These are phyloP conservation scores for Elymnias hypermnestra DNA, from an alignment of 1,140 invertebrate genomes.

Conservation along the genomic window DNA sequence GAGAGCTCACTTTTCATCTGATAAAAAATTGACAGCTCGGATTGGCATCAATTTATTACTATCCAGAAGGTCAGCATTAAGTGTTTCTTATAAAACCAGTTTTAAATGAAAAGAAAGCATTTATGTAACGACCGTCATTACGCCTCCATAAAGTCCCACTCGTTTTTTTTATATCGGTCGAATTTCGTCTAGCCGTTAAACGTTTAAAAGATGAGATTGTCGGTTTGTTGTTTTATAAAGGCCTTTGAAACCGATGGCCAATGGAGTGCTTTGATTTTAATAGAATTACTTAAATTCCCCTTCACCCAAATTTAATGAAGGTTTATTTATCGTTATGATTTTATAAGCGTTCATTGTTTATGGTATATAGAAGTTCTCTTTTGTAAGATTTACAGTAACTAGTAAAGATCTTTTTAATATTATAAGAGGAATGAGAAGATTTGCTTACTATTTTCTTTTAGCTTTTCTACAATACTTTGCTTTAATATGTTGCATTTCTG, in stretches of 20 bases:
- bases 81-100: conserved; percentile 26
- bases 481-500: too few species aligned
- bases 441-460: too few species aligned
- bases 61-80: conserved; percentile 29
- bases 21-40: background rate
- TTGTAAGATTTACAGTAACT: too few species aligned
- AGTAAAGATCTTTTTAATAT: too few species aligned
- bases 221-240: conserved; percentile 32
- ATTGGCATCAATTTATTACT: conserved; percentile 4
- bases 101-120: conserved; percentile 36
- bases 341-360: background rate
- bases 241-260: conserved; percentile 18
- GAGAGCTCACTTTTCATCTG: background rate
- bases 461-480: too few species aligned
- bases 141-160: conserved; percentile 52
- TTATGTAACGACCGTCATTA: conserved; percentile 27
- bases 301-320: background rate
- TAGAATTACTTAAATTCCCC: conserved; percentile 5
- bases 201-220: conserved; percentile 48
- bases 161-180: conserved; percentile 17
- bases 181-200: conserved; percentile 34
- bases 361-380: too few species aligned
- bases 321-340: background rate
- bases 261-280: conserved; percentile 34
- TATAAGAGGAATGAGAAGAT: too few species aligned